phyloP scores from a whole-genome alignment of 1,140 invertebrate species.

The Drosophila jambulina region DNA sequence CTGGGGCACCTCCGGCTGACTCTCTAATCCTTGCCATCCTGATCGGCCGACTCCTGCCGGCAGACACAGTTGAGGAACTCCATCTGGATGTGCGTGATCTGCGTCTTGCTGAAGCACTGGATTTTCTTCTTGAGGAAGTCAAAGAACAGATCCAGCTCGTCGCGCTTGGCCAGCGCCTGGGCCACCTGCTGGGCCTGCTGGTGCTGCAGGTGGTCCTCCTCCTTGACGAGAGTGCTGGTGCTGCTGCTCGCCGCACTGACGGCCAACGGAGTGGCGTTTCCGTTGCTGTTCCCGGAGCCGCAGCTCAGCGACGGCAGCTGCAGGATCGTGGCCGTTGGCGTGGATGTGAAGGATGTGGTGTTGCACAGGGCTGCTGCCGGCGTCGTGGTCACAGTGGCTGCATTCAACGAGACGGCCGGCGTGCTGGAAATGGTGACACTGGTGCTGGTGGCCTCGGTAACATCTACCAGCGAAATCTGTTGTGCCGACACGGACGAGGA shows the following conservation, averaged over 20 bases:
- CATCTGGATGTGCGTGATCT: constrained; percentile 81
- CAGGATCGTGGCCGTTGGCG: constrained; percentile 63
- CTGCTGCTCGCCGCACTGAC: constrained; percentile 70
- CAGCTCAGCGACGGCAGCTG: constrained; percentile 59
- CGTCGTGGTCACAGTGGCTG: constrained; percentile 55
- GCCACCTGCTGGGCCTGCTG: constrained; percentile 41
- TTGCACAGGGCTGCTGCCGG: constrained; percentile 51
- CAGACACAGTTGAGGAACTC: constrained; percentile 82
- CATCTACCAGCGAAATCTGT: constrained; percentile 65
- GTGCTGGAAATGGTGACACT: constrained; percentile 74
- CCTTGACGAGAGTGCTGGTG: constrained; percentile 62
- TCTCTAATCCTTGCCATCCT: constrained; percentile 91
- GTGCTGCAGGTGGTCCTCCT: constrained; percentile 49
- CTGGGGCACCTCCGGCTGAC: background rate
- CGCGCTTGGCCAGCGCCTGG: constrained; percentile 62
- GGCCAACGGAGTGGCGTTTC: constrained; percentile 30
- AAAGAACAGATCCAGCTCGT: constrained; percentile 80
- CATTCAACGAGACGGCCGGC: constrained; percentile 54
- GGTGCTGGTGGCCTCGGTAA: constrained; percentile 72
- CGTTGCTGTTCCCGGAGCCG: background rate
- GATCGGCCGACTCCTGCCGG: constrained; percentile 86
- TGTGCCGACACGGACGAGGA: constrained; percentile 22
- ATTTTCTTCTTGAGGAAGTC: constrained; percentile 84
- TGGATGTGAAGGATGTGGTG: constrained; percentile 46
- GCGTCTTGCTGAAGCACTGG: constrained; percentile 74